phyloP scores from a whole-genome alignment of 2,888 invertebrate species.

The Timema cristinae region DNA sequence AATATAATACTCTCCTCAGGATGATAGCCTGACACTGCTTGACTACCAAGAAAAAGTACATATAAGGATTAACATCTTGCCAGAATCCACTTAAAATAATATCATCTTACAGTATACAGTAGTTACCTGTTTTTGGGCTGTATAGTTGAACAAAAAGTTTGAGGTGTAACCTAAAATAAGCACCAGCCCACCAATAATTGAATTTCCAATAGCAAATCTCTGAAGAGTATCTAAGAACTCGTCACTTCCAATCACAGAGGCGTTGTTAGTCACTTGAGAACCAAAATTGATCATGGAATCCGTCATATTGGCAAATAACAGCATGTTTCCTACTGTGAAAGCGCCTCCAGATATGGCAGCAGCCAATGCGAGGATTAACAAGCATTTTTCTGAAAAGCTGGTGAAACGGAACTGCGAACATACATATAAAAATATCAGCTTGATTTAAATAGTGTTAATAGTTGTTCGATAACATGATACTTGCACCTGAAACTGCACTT shows the following conservation, averaged over 20 bases:
- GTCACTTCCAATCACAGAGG: background rate
- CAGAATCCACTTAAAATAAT: too few species aligned
- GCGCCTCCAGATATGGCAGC: background rate
- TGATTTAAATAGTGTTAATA: too few species aligned
- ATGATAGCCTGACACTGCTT: too few species aligned
- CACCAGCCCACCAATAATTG: background rate
- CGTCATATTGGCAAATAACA: background rate
- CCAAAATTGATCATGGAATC: background rate
- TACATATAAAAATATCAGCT: too few species aligned
- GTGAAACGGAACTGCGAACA: background rate
- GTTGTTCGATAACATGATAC: too few species aligned
- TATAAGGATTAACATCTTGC: too few species aligned
- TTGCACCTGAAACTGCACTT: too few species aligned
- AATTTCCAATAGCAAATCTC: slow-evolving; percentile 1
- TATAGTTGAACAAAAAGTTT: background rate
- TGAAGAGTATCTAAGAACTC: background rate
- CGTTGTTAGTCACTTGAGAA: background rate
- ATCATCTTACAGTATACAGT: too few species aligned
- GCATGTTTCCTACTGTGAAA: slow-evolving; percentile 2
- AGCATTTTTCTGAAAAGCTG: background rate
- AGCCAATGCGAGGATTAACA: background rate
- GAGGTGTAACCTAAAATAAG: background rate
- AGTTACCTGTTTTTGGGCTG: background rate
- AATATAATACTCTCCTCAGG: too few species aligned
- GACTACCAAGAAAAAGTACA: too few species aligned